Conservation (phyloP, 2,113 vertebrate species). For the Upupa epops region DNA sequence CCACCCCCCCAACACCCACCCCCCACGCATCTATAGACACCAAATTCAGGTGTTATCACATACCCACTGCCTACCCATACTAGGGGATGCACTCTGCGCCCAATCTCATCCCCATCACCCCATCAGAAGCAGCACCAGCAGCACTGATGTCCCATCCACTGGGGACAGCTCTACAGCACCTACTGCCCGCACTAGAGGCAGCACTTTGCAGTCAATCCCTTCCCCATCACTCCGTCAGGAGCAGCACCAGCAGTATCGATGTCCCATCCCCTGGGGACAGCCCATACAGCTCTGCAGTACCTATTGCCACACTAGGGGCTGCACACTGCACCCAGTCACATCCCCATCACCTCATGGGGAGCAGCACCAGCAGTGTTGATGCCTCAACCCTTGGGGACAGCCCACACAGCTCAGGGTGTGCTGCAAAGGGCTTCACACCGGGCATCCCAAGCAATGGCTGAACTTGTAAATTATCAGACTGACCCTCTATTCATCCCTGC, state of each 20-base stretch:
- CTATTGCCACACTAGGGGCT: accelerated
- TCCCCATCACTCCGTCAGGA: neutral
- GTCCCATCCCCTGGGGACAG: neutral
- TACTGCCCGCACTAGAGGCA: accelerated
- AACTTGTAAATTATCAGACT: neutral
- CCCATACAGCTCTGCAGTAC: neutral
- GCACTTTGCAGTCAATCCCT: accelerated
- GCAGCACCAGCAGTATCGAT: neutral
- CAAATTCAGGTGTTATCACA: accelerated
- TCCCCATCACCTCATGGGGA: neutral
- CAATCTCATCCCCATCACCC: neutral
- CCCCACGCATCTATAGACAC: too few relatives aligned
- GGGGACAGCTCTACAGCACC: neutral
- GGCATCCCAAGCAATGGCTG: neutral
- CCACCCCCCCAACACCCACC: too few relatives aligned
- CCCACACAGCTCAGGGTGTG: accelerated
- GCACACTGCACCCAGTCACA: accelerated
- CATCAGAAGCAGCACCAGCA: accelerated
- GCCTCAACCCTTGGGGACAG: neutral
- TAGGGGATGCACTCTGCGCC: accelerated
- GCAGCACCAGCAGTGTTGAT: neutral
- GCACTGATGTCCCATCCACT: neutral
- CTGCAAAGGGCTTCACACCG: neutral
- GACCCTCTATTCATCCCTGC: accelerated
- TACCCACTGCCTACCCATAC: neutral